phyloP scores from a whole-genome alignment of 2,113 vertebrate species.

The Isurus oxyrinchus region DNA sequence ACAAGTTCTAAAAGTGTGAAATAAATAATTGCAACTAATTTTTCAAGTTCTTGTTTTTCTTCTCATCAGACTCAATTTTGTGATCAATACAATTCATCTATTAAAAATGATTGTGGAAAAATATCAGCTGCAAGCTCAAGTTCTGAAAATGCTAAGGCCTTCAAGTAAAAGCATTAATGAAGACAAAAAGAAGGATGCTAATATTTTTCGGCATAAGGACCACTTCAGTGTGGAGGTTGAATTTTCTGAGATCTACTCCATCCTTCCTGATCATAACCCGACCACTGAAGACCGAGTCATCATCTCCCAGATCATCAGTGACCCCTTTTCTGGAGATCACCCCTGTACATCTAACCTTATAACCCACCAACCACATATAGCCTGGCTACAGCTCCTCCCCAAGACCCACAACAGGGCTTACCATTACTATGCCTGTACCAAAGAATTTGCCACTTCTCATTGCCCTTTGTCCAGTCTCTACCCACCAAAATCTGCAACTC shows the following conservation, averaged over 20 bases:
- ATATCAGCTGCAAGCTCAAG: background rate
- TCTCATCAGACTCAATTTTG: background rate
- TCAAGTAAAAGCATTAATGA: background rate
- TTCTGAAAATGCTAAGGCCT: background rate
- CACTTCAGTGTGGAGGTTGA: background rate
- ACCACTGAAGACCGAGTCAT: background rate
- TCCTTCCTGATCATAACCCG: background rate
- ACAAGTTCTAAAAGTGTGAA: background rate
- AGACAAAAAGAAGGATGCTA: background rate
- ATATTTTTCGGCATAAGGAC: too few species aligned
- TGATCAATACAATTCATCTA: background rate
- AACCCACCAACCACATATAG: background rate
- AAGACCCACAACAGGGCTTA: background rate
- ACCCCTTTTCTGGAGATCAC: background rate
- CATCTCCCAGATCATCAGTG: background rate
- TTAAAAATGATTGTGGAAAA: background rate
- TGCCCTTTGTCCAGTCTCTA: background rate
- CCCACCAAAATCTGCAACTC: background rate
- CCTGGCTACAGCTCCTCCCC: background rate
- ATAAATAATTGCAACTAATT: background rate
- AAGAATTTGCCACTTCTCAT: background rate
- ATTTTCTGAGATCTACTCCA: background rate
- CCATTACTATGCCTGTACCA: background rate
- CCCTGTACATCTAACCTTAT: background rate
- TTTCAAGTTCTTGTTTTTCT: background rate